These are phyloP conservation scores for Brevimyrus niger DNA, from an alignment of 2,113 vertebrate species.

Conservation along the genomic window DNA sequence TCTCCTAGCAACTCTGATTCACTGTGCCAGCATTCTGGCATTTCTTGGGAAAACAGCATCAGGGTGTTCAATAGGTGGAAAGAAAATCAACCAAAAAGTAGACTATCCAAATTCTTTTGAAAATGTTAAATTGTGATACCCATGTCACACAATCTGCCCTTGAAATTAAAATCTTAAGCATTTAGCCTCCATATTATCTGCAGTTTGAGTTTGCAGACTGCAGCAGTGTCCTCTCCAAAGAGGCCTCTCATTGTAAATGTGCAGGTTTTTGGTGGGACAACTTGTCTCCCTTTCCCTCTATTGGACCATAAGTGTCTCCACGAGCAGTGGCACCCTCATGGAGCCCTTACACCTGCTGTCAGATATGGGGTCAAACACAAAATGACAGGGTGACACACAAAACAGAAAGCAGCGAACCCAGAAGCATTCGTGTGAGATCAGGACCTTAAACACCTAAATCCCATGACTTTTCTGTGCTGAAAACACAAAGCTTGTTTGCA, in stretches of 20 bases:
- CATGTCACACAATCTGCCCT: background rate
- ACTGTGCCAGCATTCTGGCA: conserved; percentile 18
- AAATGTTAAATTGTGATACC: background rate
- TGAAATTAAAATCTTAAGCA: background rate
- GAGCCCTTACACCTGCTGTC: background rate
- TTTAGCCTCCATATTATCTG: background rate
- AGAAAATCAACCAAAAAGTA: background rate
- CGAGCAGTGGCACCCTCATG: background rate
- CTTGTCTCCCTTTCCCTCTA: background rate
- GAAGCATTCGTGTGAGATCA: background rate
- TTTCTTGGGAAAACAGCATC: background rate
- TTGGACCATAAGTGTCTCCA: background rate
- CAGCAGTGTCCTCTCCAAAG: background rate
- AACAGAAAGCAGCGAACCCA: background rate
- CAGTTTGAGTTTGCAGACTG: background rate
- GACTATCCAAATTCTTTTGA: background rate
- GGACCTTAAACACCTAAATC: background rate
- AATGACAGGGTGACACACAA: background rate
- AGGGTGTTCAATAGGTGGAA: conserved; percentile 19
- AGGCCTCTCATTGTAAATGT: background rate
- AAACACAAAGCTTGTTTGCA: background rate
- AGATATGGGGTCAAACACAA: background rate
- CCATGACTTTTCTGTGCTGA: background rate
- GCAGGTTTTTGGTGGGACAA: background rate
- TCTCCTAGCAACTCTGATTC: conserved; percentile 34